Evolutionary conservation across 2,888 invertebrate species (phyloP).

Genomic region (Trisateles emortualis): DNA sequence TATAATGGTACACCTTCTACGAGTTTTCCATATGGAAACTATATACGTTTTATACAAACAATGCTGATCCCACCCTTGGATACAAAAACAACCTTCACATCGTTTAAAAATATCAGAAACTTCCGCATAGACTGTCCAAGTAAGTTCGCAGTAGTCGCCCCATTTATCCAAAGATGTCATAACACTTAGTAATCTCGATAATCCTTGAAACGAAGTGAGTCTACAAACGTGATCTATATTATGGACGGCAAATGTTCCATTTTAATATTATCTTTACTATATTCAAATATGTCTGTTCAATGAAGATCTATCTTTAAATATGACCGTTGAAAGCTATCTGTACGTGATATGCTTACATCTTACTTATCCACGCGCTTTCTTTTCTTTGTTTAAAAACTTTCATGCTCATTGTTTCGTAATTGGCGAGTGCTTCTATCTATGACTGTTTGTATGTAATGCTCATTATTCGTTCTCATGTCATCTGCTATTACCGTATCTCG

Average conservation of each 20-base stretch:
- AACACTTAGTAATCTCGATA: constrained; percentile 41
- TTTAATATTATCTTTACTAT: constrained; percentile 16
- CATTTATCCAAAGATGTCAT: constrained; percentile 55
- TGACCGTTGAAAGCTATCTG: constrained; percentile 41
- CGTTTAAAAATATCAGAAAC: constrained; percentile 57
- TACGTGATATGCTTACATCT: constrained; percentile 67
- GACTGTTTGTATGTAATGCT: constrained; percentile 68
- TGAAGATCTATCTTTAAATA: too few species aligned
- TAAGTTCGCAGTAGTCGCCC: constrained; percentile 46
- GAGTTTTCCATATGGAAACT: constrained; percentile 38
- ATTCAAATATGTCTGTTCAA: constrained; percentile 50
- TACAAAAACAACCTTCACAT: constrained; percentile 63
- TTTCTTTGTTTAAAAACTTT: constrained; percentile 76
- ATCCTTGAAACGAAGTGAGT: constrained; percentile 58
- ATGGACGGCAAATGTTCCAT: constrained; percentile 18
- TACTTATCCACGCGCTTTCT: constrained; percentile 70
- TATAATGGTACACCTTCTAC: constrained; percentile 15
- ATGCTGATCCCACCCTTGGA: constrained; percentile 72
- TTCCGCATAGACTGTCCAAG: constrained; percentile 59
- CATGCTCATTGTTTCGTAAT: constrained; percentile 81
- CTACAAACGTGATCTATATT: constrained; percentile 49
- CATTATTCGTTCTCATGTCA: constrained; percentile 71
- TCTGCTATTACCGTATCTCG: constrained; percentile 71
- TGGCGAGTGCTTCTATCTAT: constrained; percentile 63
- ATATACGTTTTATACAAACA: constrained; percentile 56